Evolutionary conservation across 1,140 invertebrate genomes (phyloP).

Genomic region (Drosophila azteca): DNA sequence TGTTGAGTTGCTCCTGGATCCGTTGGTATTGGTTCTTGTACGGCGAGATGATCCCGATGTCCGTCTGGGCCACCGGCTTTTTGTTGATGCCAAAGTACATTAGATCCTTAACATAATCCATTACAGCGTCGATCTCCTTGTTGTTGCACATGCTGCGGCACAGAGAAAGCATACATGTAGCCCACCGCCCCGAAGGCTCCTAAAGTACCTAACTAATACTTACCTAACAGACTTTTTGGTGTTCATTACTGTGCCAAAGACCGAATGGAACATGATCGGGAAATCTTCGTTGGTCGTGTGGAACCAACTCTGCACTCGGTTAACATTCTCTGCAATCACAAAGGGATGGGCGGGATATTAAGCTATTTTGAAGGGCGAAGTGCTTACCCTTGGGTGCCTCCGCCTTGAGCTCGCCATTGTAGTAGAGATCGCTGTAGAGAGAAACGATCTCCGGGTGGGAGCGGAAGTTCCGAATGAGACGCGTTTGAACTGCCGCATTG

Average conservation of each 20-base stretch:
- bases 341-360: neutral
- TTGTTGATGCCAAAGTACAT: constrained; percentile 80
- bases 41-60: constrained; percentile 94
- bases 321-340: constrained; percentile 40
- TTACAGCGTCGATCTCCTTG: constrained; percentile 86
- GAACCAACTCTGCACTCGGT: constrained; percentile 76
- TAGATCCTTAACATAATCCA: constrained; percentile 85
- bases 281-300: constrained; percentile 83
- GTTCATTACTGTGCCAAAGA: constrained; percentile 83
- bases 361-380: neutral
- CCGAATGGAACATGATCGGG: constrained; percentile 88
- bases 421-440: constrained; percentile 87
- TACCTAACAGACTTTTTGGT: constrained; percentile 66
- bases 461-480: constrained; percentile 88
- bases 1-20: constrained; percentile 84
- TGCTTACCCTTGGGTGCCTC: constrained; percentile 48
- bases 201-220: neutral
- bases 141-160: constrained; percentile 64
- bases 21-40: constrained; percentile 88
- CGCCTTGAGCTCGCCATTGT: constrained; percentile 85
- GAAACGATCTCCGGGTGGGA: constrained; percentile 86
- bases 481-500: constrained; percentile 87
- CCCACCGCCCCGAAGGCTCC: neutral
- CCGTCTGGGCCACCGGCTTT: constrained; percentile 84
- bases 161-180: neutral